phyloP scores from a whole-genome alignment of 2,113 vertebrate genomes.

The Otus sunia region DNA sequence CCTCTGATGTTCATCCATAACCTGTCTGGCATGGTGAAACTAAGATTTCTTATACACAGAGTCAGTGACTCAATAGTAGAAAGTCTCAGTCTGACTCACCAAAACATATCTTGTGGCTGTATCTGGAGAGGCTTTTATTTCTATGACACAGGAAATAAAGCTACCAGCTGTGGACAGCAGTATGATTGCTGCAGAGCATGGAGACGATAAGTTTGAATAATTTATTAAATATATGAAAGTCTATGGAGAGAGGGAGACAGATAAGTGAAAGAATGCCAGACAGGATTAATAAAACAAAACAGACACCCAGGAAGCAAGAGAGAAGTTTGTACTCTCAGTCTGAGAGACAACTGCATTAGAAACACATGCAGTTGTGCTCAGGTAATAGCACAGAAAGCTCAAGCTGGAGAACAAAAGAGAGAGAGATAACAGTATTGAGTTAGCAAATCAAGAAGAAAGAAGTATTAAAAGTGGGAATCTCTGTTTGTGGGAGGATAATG shows the following conservation, averaged over 20 bases:
- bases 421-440: background rate
- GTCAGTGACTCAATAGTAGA: background rate
- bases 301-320: background rate
- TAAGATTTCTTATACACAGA: background rate
- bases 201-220: background rate
- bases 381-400: background rate
- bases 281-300: background rate
- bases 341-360: background rate
- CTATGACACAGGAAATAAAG: background rate
- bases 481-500: background rate
- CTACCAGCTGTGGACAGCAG: background rate
- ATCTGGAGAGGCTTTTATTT: background rate
- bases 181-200: background rate
- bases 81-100: background rate
- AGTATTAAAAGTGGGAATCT: background rate
- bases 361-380: background rate
- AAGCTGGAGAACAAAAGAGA: background rate
- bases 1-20: background rate
- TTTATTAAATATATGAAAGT: background rate
- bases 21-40: background rate
- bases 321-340: background rate
- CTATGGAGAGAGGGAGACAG: background rate
- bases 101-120: background rate
- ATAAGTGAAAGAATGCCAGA: background rate
- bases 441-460: background rate